Percentiles rank a stretch among this genome's conserved stretches.
Conservation (phyloP, 2,113 vertebrate species). For the Sinocyclocheilus anshuiensis region DNA sequence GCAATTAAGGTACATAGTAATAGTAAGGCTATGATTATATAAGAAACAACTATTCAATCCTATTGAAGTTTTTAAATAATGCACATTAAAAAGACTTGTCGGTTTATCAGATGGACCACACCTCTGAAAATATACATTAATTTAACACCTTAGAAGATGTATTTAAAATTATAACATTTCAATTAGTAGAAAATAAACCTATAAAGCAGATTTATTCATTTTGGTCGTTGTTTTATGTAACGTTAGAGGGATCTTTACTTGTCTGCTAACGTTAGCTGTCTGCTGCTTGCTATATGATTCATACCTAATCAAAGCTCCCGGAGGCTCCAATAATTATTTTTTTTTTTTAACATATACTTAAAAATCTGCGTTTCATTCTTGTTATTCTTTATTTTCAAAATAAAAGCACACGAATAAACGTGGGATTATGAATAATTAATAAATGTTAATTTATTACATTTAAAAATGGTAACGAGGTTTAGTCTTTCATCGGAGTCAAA, state of each 20-base stretch:
- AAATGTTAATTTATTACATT: not conserved
- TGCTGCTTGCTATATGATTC: not conserved
- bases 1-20: not conserved
- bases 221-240: not conserved
- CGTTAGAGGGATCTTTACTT: not conserved
- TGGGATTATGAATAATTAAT: not conserved
- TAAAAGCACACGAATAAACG: not conserved
- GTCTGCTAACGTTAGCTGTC: not conserved
- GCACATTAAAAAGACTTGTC: not conserved
- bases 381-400: not conserved
- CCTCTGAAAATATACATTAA: not conserved
- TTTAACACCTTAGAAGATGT: not conserved
- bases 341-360: not conserved
- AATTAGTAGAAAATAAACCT: not conserved
- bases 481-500: too few relatives aligned
- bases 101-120: constrained; percentile 10
- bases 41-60: too few relatives aligned
- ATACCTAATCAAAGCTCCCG: not conserved
- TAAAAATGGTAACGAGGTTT: not conserved
- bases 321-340: not conserved
- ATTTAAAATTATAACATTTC: not conserved
- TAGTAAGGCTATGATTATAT: too few relatives aligned
- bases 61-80: not conserved
- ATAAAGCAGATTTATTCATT: not conserved
- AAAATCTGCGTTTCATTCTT: not conserved